phyloP scores from a whole-genome alignment of 2,888 invertebrate species.

The Serrognathus titanus region DNA sequence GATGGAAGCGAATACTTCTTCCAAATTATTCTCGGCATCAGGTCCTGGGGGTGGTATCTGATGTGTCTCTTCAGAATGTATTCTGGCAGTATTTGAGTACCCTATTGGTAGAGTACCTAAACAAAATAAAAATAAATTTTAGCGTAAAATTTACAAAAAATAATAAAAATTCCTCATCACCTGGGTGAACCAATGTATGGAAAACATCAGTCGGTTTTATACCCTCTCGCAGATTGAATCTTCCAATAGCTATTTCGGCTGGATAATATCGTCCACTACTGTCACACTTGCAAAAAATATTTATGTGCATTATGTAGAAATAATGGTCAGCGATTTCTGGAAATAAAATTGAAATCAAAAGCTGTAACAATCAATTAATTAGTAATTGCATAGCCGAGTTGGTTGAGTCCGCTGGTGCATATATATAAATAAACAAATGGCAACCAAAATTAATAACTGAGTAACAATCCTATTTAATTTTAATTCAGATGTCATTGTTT shows the following conservation, averaged over 20 bases:
- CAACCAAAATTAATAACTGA: too few relatives aligned
- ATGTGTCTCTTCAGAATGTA: constrained; percentile 47
- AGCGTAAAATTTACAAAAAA: constrained; percentile 8
- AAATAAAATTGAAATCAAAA: constrained; percentile 29
- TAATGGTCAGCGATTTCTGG: constrained; percentile 21
- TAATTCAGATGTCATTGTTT: too few relatives aligned
- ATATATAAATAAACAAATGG: too few relatives aligned
- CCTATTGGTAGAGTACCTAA: constrained; percentile 44
- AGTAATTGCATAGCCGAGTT: too few relatives aligned
- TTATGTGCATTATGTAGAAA: constrained; percentile 45
- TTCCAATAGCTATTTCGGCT: constrained; percentile 53
- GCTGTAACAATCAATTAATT: background rate
- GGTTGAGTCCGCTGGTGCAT: too few relatives aligned
- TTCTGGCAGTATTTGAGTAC: constrained; percentile 44
- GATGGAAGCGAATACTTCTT: constrained; percentile 32
- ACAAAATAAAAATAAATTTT: background rate
- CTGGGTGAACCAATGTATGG: constrained; percentile 48
- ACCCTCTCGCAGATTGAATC: constrained; percentile 51
- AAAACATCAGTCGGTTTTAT: constrained; percentile 42
- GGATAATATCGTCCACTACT: constrained; percentile 44
- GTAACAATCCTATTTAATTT: too few relatives aligned
- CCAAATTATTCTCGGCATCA: constrained; percentile 13
- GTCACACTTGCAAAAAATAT: constrained; percentile 38
- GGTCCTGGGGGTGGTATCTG: constrained; percentile 47
- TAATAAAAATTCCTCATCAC: constrained; percentile 32